Evolutionary conservation across 1,140 invertebrate species (phyloP).

Genomic region (Drosophila elegans): DNA sequence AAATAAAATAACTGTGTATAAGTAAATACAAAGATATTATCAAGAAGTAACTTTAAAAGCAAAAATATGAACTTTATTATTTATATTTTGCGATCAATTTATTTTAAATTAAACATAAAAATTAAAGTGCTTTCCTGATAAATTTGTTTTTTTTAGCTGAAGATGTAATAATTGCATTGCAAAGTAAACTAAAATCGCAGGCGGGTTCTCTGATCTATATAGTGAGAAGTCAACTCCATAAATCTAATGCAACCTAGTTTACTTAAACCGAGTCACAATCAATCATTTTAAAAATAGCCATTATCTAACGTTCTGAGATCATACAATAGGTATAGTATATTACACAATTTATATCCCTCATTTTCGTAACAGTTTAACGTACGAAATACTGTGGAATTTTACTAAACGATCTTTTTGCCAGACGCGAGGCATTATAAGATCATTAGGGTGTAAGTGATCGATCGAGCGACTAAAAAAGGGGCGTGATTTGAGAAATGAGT

Average conservation of each 20-base stretch:
- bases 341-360: slow-evolving; percentile 1
- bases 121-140: no score
- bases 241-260: slow-evolving; percentile 1
- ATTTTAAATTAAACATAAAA: no score
- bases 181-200: neutral
- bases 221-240: neutral
- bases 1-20: no score
- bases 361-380: neutral
- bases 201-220: neutral
- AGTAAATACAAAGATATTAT: no score
- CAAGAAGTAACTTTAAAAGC: no score
- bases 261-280: neutral
- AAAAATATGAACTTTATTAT: no score
- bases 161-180: no score
- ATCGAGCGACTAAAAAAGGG: slow-evolving; percentile 53
- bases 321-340: neutral
- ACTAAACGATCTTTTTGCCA: neutral
- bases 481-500: slow-evolving; percentile 54
- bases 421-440: slow-evolving; percentile 65
- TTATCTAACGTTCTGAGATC: neutral
- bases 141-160: neutral
- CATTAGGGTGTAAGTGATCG: slow-evolving; percentile 73
- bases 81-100: no score
- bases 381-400: neutral
- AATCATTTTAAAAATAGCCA: slow-evolving; percentile 9